Evolutionary conservation across 2,888 invertebrate species (phyloP), one percentile per base, ranked within the genome.

Genomic region (Drosophila paracracens): DNA sequence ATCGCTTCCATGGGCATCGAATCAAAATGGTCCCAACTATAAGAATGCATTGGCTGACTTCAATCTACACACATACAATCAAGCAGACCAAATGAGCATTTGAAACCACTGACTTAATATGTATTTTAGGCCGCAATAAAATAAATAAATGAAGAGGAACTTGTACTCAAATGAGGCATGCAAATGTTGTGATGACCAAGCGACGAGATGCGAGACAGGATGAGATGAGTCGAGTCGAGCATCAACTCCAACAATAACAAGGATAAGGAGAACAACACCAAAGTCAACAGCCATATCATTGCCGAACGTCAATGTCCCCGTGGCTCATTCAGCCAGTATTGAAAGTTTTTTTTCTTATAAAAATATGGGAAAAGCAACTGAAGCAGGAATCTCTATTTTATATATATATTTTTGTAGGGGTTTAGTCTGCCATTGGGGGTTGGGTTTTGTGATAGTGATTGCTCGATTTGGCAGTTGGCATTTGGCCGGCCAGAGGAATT

Each of bases 61-160:
- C n/a, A 38, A 38, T 18, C 11, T 8, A 1, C 54, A 54, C n/a
- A 54, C 27, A 10, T 4, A 7, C 10, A 21, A 46, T 21, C 46
- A 46, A 21, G 46, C 46, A 21, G 46, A 13, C 46, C 21, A 46
- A 21, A 21, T 46, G 13, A 46, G 25, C 46, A 46, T 16, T 46
- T 16, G 2, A 8, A 25, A 2, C 21, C 13, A 21, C 16, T 7
- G 7, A 21, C 21, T 46, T 21, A 4, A 46, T 46, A 13, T 1
- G 4, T 46, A 7, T 46, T 21, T 21, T 1, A 21, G 21, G 21
- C 21, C 1, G 21, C 21, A 21, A 21, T 21, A 21, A 21, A 21
- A 21, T 21, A 21, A 92, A 92, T 92, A 92, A 91, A 91, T 88
- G 89, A 90, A 90, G 85, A 87, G 88, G 80, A 90, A 87, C 82